A percentile compares a stretch with the other conserved stretches of the same genome.
These are phyloP conservation scores for Pectinophora gossypiella DNA, from an alignment of 1,140 invertebrate species.

Conservation along the genomic window DNA sequence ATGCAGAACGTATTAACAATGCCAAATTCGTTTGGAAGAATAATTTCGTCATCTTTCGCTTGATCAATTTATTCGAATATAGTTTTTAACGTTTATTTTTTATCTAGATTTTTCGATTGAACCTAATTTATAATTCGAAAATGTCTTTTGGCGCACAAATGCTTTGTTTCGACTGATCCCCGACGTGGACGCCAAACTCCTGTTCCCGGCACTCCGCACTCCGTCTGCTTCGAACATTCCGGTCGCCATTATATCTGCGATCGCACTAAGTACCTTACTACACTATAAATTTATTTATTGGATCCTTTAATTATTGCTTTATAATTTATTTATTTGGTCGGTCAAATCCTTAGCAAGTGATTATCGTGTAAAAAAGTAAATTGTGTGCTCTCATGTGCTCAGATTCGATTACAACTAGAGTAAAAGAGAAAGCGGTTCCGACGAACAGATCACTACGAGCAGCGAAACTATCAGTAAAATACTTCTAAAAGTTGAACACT, in stretches of 20 bases:
- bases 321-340: constrained; percentile 45
- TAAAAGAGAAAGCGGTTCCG: constrained; percentile 55
- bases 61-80: neutral
- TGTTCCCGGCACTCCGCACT: neutral
- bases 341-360: constrained; percentile 62
- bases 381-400: constrained; percentile 64
- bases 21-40: constrained; percentile 21
- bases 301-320: constrained; percentile 59
- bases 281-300: constrained; percentile 38
- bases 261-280: constrained; percentile 24
- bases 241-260: neutral
- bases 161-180: constrained; percentile 16
- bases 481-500: constrained; percentile 69
- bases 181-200: constrained; percentile 2
- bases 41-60: constrained; percentile 21
- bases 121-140: constrained; percentile 19
- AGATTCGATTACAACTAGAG: constrained; percentile 57
- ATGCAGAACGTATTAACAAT: too few relatives aligned
- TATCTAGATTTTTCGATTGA: constrained; percentile 11
- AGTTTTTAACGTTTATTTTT: neutral
- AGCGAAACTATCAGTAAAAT: constrained; percentile 64
- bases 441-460: constrained; percentile 60
- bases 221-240: neutral
- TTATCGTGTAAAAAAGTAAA: constrained; percentile 58
- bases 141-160: constrained; percentile 67